Base-by-base conservation (phyloP, 2,113 vertebrate species). In the Muntiacus muntjak region DNA sequence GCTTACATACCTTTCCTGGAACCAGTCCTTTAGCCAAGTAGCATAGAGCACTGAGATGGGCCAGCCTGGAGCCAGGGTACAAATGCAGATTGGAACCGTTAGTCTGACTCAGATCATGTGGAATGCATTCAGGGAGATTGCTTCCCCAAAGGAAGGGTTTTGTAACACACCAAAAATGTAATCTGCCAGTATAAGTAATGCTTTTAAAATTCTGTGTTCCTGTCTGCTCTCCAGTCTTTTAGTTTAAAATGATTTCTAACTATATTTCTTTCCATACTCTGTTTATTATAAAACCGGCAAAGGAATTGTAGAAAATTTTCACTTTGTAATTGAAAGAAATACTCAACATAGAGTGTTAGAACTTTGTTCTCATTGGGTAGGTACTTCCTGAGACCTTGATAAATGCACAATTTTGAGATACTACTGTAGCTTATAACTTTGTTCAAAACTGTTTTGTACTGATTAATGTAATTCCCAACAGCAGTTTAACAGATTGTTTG, bases 291-390 rank as follows among this genome's bases (percentile, higher is more conserved):
- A 92, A 92, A 94, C 25, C 94, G 15, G 54, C 83, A 92, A 96
- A 95, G 36, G 30, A 91, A 71, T 94, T 95, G 7, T 90, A 89
- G 57, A n/a, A 83, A 89, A 81, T 87, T 96, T 40, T 93, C 30
- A 67, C 50, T 96, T 91, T 90, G n/a, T 91, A 88, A 90, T 52
- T 95, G 54, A 87, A 97, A 92, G 45, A 95, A 62, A 57, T 94
- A n/a, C 30, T 85, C 25, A 92, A 30, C 3, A 17, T 57, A 89
- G 7, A 89, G 58, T 81, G 15, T 54, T 86, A 85, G 45, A 92
- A 57, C 14, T 71, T 92, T 92, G 28, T 89, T 94, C 47, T 96
- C 50, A 64, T 4, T 76, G 28, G 40, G 3, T 81, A 82, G n/a
- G 1, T 85, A 82, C 3, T 43, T 93, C 36, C 57, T 92, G 25